These are phyloP conservation scores for Drosophila neocordata DNA, from an alignment of 1,140 invertebrate species.

Conservation along the genomic window DNA sequence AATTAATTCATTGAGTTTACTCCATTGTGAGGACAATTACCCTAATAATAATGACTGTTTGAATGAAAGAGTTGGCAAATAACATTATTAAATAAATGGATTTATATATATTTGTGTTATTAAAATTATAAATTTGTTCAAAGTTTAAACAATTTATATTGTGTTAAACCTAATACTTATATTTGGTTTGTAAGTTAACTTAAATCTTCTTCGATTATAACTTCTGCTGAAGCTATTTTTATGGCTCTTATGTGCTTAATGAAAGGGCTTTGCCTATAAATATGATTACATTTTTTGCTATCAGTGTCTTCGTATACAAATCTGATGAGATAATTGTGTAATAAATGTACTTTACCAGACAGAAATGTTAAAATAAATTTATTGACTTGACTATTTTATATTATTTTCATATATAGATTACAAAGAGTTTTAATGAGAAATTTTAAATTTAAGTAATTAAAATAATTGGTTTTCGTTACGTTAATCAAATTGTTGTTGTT, in stretches of 20 bases:
- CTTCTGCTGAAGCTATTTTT: neutral
- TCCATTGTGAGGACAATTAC: constrained; percentile 8
- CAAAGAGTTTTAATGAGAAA: too few species aligned
- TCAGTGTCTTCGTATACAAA: neutral
- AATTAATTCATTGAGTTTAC: constrained; percentile 23
- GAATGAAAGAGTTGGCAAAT: neutral
- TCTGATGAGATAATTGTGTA: neutral
- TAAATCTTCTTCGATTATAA: neutral
- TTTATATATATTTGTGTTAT: too few species aligned
- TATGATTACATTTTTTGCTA: neutral
- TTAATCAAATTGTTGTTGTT: too few species aligned
- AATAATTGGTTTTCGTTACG: too few species aligned
- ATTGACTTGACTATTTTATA: too few species aligned
- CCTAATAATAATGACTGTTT: neutral
- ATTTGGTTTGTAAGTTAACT: neutral
- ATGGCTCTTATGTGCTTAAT: neutral
- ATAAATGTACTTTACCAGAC: neutral
- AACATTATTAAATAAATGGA: neutral
- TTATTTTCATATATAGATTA: too few species aligned
- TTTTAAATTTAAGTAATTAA: too few species aligned
- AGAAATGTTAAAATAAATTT: too few species aligned
- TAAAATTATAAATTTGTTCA: neutral
- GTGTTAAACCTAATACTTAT: neutral
- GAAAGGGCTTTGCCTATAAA: neutral
- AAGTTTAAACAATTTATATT: neutral